Conservation (phyloP, 2,113 vertebrate species). For the Noctilio leporinus region DNA sequence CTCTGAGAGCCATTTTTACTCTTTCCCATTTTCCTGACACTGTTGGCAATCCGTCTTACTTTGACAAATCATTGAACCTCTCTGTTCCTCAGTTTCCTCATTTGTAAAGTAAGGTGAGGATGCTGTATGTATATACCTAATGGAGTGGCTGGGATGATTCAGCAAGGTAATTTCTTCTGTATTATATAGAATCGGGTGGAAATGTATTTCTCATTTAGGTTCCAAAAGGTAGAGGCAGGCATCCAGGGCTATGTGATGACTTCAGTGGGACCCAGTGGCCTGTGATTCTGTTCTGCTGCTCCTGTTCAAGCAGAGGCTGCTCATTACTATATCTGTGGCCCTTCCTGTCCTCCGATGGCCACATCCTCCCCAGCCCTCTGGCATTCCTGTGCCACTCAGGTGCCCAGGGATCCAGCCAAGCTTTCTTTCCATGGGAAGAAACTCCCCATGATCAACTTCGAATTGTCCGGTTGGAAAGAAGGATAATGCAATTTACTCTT, state of each 20-base stretch:
- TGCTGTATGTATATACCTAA: fast-evolving
- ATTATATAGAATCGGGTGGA: background rate
- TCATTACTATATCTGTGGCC: fast-evolving
- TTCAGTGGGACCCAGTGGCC: background rate
- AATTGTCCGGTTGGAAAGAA: background rate
- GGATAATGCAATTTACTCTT: background rate
- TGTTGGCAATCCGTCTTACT: background rate
- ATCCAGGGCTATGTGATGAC: too few species aligned
- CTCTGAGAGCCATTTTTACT: background rate
- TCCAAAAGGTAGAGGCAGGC: background rate
- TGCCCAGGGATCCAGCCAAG: too few species aligned
- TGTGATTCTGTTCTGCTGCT: background rate
- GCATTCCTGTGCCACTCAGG: fast-evolving
- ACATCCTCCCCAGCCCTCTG: fast-evolving
- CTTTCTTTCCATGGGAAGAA: background rate
- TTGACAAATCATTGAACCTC: background rate
- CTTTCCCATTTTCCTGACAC: background rate
- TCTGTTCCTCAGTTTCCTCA: background rate
- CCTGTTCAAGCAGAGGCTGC: background rate
- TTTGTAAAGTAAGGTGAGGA: background rate
- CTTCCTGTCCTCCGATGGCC: background rate
- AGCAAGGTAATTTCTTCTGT: background rate
- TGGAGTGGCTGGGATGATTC: background rate
- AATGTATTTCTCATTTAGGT: background rate
- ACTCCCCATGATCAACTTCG: background rate